Evolutionary conservation across 2,113 vertebrate genomes (phyloP).

Genomic region (Pungitius pungitius): DNA sequence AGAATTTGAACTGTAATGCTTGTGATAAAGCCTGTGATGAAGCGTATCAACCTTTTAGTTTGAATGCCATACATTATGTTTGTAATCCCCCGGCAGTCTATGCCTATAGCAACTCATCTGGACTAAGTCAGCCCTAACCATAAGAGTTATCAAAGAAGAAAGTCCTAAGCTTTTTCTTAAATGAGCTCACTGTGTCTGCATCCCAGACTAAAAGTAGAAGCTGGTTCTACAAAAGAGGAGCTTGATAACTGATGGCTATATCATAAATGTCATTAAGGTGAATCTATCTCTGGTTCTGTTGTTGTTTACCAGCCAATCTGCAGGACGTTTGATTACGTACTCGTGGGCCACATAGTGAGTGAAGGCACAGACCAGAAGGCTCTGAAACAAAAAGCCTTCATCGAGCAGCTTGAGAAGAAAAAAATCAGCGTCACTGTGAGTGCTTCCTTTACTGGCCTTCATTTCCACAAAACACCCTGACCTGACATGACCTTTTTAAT

Average conservation of each 20-base stretch:
- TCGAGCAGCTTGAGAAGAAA: conserved; percentile 77
- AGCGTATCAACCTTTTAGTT: too few species aligned
- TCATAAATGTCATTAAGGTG: background rate
- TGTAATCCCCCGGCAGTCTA: too few species aligned
- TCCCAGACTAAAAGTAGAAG: too few species aligned
- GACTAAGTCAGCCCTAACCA: too few species aligned
- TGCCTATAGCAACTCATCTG: too few species aligned
- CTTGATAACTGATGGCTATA: background rate
- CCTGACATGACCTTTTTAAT: background rate
- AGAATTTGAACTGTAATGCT: too few species aligned
- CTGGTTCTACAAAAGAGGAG: too few species aligned
- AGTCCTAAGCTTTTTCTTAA: too few species aligned
- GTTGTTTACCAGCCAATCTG: conserved; percentile 40
- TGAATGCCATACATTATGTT: too few species aligned
- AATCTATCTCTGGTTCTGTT: background rate
- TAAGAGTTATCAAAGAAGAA: too few species aligned
- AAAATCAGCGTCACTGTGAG: conserved; percentile 84
- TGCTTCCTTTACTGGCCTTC: conserved; percentile 2
- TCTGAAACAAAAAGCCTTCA: conserved; percentile 80
- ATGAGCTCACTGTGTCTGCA: too few species aligned
- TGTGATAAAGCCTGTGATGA: too few species aligned
- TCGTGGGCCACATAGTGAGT: conserved; percentile 77
- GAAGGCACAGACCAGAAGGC: conserved; percentile 33
- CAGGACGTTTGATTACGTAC: conserved; percentile 83
- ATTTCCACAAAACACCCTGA: background rate